Base-by-base conservation (phyloP, 92 coral and sea anemone genomes). In the Phymanthus crucifer region DNA sequence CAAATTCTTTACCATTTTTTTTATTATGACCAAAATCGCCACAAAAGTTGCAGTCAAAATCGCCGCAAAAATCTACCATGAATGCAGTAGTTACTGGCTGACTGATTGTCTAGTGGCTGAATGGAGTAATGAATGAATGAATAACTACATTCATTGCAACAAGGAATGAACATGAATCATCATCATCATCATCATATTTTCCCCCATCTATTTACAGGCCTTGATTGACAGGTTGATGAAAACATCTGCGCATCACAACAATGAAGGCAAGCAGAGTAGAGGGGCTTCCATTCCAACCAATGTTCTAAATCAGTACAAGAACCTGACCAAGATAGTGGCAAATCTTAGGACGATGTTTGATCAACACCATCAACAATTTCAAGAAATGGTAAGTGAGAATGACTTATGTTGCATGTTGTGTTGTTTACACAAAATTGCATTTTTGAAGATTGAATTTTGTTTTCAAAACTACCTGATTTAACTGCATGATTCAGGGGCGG, bases 361-460 rank as follows among this genome's bases (percentile, higher is more conserved):
- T 54, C 5, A 21, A 54, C 64, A 54, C n/a, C 29, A 19, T 54
- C 26, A 54, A 54, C 64, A 54, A 54, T 54, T 54, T 21, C 64
- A 54, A 54, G 64, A 54, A 21, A 54, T 77, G 73, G 82, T 77
- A 77, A 52, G 82, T 57, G 0, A 13, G 3, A 50, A 6, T 50
- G 2, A 50, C 14, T 48, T 3, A 37, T 37, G 7, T 37, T 37
- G 40, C 4, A 37, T 7, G 40, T 37, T 37, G 3, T 37, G 40
- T 37, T 37, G n/a, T n/a, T n/a, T n/a, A n/a, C n/a, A n/a, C n/a
- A n/a, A 37, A 7, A 7, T 37, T 3, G 40, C 4, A 37, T 37
- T 37, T 7, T 38, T 38, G 43, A 38, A 38, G 43, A 6, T 38
- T 38, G 7, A 38, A 38, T 4, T 1, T 38, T 38, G 43, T 38